Evolutionary conservation across 2,888 invertebrate genomes (phyloP).

Genomic region (Gasteruption jaculator): DNA sequence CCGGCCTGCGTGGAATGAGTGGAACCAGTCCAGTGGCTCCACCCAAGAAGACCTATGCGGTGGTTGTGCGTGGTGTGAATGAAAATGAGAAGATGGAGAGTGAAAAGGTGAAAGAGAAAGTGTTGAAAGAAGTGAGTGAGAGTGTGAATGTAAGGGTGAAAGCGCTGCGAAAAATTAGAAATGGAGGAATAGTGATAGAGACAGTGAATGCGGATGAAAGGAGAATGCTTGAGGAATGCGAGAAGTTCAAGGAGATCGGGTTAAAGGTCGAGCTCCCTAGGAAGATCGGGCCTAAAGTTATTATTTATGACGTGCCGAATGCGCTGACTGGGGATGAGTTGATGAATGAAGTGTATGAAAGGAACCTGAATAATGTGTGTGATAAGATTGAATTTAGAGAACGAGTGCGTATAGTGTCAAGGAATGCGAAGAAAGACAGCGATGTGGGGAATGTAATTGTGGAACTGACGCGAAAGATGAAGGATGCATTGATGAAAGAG

Average conservation of each 20-base stretch:
- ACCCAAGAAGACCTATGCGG: too few species aligned
- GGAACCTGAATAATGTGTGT: not conserved
- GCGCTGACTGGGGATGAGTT: not conserved
- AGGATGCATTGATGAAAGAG: not conserved
- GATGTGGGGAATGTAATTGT: conserved; percentile 5
- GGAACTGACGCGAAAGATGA: conserved; percentile 1
- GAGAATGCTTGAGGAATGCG: not conserved
- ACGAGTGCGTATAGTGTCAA: not conserved
- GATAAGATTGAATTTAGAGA: not conserved
- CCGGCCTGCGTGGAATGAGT: too few species aligned
- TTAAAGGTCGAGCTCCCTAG: conserved; percentile 3
- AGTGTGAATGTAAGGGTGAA: conserved; percentile 1
- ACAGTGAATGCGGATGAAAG: not conserved
- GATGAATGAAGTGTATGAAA: not conserved
- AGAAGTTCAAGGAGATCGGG: not conserved
- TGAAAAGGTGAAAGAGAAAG: conserved; percentile 1
- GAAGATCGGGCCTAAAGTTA: conserved; percentile 1
- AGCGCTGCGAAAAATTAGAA: conserved; percentile 1
- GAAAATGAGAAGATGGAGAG: not conserved
- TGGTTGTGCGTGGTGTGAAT: too few species aligned
- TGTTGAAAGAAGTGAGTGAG: not conserved
- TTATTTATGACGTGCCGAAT: conserved; percentile 7
- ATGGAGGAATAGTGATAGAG: conserved; percentile 1
- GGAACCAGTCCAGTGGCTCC: too few species aligned
- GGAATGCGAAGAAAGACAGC: not conserved